Evolutionary conservation across 2,113 vertebrate species (phyloP).

Genomic region (Heloderma charlesbogerti): DNA sequence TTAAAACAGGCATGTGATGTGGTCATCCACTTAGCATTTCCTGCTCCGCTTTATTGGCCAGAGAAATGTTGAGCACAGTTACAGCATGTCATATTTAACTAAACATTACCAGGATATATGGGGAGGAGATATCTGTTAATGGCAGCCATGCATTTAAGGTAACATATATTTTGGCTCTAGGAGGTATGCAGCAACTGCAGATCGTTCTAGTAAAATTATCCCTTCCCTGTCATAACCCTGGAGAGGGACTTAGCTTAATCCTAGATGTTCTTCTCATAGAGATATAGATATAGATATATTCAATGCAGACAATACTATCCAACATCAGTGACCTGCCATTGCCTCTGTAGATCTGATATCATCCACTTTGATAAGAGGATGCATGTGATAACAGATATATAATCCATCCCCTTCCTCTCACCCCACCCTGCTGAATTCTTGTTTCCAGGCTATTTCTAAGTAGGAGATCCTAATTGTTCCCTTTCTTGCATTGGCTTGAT

Average conservation of each 20-base stretch:
- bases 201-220: background rate
- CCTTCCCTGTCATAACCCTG: background rate
- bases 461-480: conserved; percentile 43
- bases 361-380: conserved; percentile 69
- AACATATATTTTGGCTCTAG: background rate
- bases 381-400: conserved; percentile 63
- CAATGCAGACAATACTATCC: background rate
- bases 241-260: background rate
- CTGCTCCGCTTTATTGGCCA: background rate
- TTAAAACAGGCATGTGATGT: background rate
- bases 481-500: conserved; percentile 19
- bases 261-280: background rate
- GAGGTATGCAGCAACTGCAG: background rate
- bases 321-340: conserved; percentile 18
- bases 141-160: background rate
- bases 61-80: background rate
- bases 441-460: conserved; percentile 80
- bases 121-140: background rate
- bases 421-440: conserved; percentile 74
- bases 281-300: too few species aligned
- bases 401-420: conserved; percentile 61
- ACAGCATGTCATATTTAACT: background rate
- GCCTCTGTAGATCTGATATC: conserved; percentile 63
- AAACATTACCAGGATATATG: background rate
- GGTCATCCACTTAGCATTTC: background rate